A percentile compares a stretch with the other conserved stretches of the same genome.
Evolutionary conservation across 2,113 vertebrate species (phyloP).

Genomic region (Stegostoma tigrinum): DNA sequence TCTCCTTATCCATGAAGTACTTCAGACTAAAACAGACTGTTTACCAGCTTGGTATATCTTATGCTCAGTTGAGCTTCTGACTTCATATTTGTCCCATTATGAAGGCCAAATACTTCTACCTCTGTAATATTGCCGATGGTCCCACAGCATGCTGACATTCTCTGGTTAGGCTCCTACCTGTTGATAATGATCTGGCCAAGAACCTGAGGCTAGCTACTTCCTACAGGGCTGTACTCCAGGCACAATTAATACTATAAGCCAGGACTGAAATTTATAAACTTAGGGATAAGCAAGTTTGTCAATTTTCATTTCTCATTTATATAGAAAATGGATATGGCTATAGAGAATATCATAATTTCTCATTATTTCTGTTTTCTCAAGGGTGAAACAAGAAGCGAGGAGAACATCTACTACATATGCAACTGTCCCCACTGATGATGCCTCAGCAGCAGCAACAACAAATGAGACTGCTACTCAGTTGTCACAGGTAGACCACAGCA

Average conservation of each 20-base stretch:
- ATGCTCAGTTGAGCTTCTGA: too few species aligned
- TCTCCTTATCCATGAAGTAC: background rate
- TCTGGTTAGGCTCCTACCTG: background rate
- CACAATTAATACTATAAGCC: background rate
- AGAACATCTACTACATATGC: background rate
- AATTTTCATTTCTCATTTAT: background rate
- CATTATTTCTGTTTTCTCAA: background rate
- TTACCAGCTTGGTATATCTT: background rate
- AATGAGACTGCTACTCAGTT: background rate
- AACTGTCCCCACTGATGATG: background rate
- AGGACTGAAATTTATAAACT: background rate
- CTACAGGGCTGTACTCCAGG: background rate
- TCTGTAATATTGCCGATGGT: background rate
- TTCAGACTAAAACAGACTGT: background rate
- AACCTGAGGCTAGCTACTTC: background rate
- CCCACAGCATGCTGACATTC: background rate
- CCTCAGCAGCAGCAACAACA: background rate
- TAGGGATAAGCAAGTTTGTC: background rate
- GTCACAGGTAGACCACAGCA: background rate
- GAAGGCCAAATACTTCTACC: background rate
- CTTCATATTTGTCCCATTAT: background rate
- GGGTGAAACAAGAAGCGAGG: background rate
- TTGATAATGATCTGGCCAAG: background rate
- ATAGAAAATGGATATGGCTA: background rate
- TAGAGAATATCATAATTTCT: background rate